phyloP scores from a whole-genome alignment of 2,113 vertebrate genomes.

The Lycaon pictus region DNA sequence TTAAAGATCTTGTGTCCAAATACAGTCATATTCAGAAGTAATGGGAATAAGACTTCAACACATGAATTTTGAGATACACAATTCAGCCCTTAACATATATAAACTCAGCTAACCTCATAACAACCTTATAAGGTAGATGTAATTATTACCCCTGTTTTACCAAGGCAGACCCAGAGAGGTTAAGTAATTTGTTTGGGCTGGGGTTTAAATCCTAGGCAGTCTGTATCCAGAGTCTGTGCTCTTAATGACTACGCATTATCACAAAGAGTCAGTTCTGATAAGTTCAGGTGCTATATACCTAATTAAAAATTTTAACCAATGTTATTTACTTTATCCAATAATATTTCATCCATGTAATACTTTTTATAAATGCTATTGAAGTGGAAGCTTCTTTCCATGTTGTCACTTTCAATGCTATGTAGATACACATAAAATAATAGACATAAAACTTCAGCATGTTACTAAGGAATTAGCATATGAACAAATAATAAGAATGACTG shows the following conservation, averaged over 20 bases:
- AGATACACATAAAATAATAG: background rate
- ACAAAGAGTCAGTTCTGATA: background rate
- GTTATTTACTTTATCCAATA: background rate
- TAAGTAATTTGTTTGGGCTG: background rate
- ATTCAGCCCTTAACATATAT: background rate
- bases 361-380: background rate
- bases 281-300: background rate
- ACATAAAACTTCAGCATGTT: background rate
- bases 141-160: background rate
- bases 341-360: background rate
- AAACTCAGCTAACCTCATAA: background rate
- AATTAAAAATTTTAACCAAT: background rate
- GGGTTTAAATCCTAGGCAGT: background rate
- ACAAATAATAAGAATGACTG: background rate
- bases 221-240: background rate
- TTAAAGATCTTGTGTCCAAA: background rate
- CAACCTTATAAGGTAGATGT: background rate
- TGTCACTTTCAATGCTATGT: background rate
- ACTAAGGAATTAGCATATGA: background rate
- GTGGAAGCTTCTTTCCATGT: background rate
- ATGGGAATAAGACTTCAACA: background rate
- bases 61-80: background rate
- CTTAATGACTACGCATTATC: background rate
- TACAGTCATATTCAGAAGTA: background rate
- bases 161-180: background rate